These are phyloP conservation scores for Hippocampus guttulatus DNA, from an alignment of 2,113 vertebrate species.

Conservation along the genomic window DNA sequence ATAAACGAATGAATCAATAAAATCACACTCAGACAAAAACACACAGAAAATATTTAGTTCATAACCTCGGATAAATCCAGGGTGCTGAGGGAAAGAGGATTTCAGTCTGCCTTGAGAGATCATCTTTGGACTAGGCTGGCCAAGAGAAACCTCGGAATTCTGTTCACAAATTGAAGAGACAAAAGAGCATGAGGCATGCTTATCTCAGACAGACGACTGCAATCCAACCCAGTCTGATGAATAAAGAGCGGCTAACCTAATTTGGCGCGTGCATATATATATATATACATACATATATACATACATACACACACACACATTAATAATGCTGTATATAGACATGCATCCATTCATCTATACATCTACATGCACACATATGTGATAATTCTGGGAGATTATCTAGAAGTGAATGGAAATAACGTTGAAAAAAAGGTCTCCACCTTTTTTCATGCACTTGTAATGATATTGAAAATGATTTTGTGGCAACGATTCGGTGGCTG, in stretches of 20 bases:
- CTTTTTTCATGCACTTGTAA: neutral
- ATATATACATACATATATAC: too few species aligned
- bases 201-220: slow-evolving; percentile 60
- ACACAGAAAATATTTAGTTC: slow-evolving; percentile 31
- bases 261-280: slow-evolving; percentile 27
- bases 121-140: slow-evolving; percentile 53
- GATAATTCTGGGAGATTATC: neutral
- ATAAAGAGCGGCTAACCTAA: slow-evolving; percentile 71
- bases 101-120: slow-evolving; percentile 64
- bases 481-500: neutral
- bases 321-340: too few species aligned
- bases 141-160: slow-evolving; percentile 62
- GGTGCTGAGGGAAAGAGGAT: slow-evolving; percentile 62
- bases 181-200: slow-evolving; percentile 56
- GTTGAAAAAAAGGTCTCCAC: too few species aligned
- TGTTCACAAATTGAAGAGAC: slow-evolving; percentile 52
- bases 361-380: too few species aligned
- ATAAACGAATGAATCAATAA: neutral
- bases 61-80: slow-evolving; percentile 43
- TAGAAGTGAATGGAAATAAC: neutral
- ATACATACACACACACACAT: too few species aligned
- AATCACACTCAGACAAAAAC: slow-evolving; percentile 6
- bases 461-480: slow-evolving; percentile 42
- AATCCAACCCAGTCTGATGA: slow-evolving; percentile 59
- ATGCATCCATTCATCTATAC: too few species aligned